These are phyloP conservation scores for Pogonomyrmex californicus DNA, from an alignment of 1,140 invertebrate genomes.

Conservation along the genomic window DNA sequence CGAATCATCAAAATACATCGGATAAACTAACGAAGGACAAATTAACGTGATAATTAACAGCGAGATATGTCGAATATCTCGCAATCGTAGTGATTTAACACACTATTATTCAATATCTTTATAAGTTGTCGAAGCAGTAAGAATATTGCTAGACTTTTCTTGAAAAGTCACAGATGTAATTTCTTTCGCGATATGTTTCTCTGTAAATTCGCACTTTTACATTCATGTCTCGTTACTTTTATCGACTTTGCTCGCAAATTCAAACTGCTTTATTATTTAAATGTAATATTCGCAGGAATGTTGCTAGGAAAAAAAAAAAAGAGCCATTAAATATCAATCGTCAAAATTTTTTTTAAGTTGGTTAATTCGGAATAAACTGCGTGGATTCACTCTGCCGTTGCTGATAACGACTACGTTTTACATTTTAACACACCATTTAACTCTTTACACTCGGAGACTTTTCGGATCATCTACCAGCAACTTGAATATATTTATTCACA, in stretches of 20 bases:
- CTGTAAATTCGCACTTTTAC: background rate
- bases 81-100: background rate
- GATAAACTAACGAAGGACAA: background rate
- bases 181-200: background rate
- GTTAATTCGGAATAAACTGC: background rate
- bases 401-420: too few species aligned
- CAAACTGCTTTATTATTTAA: too few species aligned
- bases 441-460: too few species aligned
- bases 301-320: background rate
- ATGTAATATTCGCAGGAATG: too few species aligned
- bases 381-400: background rate
- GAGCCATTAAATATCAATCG: background rate
- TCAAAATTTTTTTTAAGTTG: background rate
- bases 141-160: background rate
- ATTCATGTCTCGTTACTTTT: background rate
- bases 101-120: background rate
- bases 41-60: slow-evolving; percentile 6
- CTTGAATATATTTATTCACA: too few species aligned
- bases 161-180: background rate
- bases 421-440: background rate
- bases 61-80: background rate
- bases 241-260: background rate
- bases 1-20: background rate
- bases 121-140: background rate
- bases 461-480: too few species aligned